A percentile compares a stretch with the other conserved stretches of the same genome.
These are phyloP conservation scores for Linnaemya vulpina DNA, from an alignment of 2,888 invertebrate species.

Conservation along the genomic window DNA sequence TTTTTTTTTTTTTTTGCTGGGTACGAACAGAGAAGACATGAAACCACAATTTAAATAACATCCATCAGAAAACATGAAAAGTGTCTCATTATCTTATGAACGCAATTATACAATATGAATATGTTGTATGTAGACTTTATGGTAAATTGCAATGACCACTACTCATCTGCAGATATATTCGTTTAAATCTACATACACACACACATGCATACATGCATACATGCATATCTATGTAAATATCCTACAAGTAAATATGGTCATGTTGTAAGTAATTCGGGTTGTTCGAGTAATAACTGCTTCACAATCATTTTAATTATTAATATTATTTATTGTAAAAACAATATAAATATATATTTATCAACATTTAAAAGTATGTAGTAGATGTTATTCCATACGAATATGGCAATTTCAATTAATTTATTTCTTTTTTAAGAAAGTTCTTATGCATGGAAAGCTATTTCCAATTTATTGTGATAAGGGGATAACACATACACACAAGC, in stretches of 20 bases:
- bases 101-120: conserved; percentile 27
- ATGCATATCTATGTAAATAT: too few species aligned
- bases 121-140: conserved; percentile 40
- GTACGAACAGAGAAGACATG: conserved; percentile 32
- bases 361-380: not conserved
- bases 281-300: conserved; percentile 38
- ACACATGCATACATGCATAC: too few species aligned
- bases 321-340: conserved; percentile 9
- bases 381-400: too few species aligned
- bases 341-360: conserved; percentile 36
- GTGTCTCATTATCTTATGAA: conserved; percentile 49
- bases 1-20: not conserved
- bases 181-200: too few species aligned
- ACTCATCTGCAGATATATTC: too few species aligned
- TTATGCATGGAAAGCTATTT: too few species aligned
- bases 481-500: too few species aligned
- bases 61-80: conserved; percentile 41
- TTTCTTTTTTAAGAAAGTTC: too few species aligned
- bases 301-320: conserved; percentile 50
- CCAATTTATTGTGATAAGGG: too few species aligned
- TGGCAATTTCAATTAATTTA: too few species aligned
- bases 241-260: too few species aligned
- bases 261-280: not conserved
- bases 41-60: conserved; percentile 56
- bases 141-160: not conserved